A percentile compares a stretch with the other conserved stretches of the same genome.
Evolutionary conservation across 2,113 vertebrate genomes (phyloP).

Genomic region (Boleophthalmus pectinirostris): DNA sequence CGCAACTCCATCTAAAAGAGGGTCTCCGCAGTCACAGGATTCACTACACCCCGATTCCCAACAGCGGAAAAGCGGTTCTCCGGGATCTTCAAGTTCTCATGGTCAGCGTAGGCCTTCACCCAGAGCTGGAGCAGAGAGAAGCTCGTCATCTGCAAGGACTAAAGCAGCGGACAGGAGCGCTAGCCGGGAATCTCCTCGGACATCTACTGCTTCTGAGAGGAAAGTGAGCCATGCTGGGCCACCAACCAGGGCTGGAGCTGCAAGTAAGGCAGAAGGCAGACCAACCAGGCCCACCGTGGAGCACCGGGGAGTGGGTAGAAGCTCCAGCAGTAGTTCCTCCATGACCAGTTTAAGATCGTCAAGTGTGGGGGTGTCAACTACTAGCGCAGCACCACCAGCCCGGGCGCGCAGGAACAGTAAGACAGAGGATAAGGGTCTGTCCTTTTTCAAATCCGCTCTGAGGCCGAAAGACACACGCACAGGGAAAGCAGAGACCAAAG

Average conservation of each 20-base stretch:
- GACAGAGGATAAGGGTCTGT: conserved; percentile 93
- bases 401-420: conserved; percentile 86
- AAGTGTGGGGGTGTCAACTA: conserved; percentile 52
- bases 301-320: conserved; percentile 67
- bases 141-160: conserved; percentile 61
- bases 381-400: conserved; percentile 22
- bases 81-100: conserved; percentile 66
- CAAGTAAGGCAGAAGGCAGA: conserved; percentile 39
- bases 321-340: conserved; percentile 86
- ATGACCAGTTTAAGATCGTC: conserved; percentile 91
- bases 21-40: conserved; percentile 77
- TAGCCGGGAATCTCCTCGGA: conserved; percentile 84
- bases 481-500: conserved; percentile 62
- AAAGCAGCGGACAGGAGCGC: conserved; percentile 82
- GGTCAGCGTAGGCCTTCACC: conserved; percentile 74
- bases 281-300: conserved; percentile 42
- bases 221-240: conserved; percentile 59
- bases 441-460: conserved; percentile 94
- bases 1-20: conserved; percentile 80
- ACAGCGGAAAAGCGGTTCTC: conserved; percentile 80
- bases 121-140: conserved; percentile 69
- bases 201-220: conserved; percentile 70
- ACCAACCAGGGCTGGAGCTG: conserved; percentile 60
- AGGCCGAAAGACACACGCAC: conserved; percentile 89
- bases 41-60: conserved; percentile 41